Evolutionary conservation across 2,797 vertebrate genomes (phyloP), one percentile per base, ranked within the genome.

Genomic region (Pygocentrus nattereri): DNA sequence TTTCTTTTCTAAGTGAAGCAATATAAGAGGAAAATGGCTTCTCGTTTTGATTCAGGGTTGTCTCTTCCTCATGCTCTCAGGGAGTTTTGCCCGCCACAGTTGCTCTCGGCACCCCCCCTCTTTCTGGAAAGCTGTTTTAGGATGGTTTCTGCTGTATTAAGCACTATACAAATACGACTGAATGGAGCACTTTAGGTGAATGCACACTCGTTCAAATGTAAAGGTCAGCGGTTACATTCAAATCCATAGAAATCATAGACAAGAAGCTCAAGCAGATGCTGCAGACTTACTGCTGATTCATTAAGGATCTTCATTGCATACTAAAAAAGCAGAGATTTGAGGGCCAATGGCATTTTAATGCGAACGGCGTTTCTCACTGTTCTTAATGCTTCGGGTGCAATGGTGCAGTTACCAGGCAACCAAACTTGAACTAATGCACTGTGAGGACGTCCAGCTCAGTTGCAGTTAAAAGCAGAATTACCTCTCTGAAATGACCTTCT

Each of bases 341-440:
- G 41, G 44, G 44, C 7, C 2, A 70, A 10, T 18, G 10, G 13
- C 21, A 8, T 16, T 69, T 47, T 7, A 38, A 69, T 38, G 67
- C 13, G 38, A 15, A 6, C 1, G 23, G 41, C 3, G 11, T 56
- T 34, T 73, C 52, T 38, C 49, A 0, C 30, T 38, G 0, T 58
- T 58, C 49, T 31, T 31, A 31, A 49, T 76, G 65, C 50, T 44
- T 34, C 38, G 31, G 71, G 58, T 21, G 44, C 47, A 64, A n/a
- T 11, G 34, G 78, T 80, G 77, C 75, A 69, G 81, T 83, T 80
- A 76, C 81, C 70, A 81, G 61, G 81, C 81, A 85, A 85, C 84
- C 64, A 68, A 30, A 77, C 68, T 77, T 38, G 23, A 79, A 67
- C 81, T 78, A 19, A 81, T 79, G 65, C 74, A 47, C 61, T 47